A percentile compares a stretch with the other conserved stretches of the same genome.
These are phyloP conservation scores for Pongo abelii DNA, from an alignment of 2,113 vertebrate species.

Conservation along the genomic window DNA sequence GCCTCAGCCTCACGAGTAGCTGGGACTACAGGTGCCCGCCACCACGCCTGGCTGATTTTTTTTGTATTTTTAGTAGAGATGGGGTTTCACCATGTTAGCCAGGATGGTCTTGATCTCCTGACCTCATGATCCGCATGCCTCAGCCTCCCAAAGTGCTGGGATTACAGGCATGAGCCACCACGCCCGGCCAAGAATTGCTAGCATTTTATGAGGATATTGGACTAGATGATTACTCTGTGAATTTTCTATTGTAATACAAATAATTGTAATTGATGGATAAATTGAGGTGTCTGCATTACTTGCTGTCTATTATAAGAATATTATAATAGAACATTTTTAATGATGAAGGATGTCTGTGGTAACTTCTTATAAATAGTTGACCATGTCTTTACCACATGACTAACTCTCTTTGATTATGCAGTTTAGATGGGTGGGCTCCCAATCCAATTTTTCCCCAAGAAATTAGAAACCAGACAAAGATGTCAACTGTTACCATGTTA, in stretches of 20 bases:
- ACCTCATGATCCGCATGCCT: no score
- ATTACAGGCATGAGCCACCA: no score
- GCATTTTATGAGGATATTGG: neutral
- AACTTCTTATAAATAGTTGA: neutral
- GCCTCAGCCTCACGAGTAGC: no score
- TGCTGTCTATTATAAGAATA: neutral
- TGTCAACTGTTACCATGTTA: neutral
- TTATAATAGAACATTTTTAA: neutral
- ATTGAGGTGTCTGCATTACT: neutral
- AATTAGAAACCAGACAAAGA: neutral
- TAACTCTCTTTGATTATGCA: neutral
- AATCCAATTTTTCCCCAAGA: neutral
- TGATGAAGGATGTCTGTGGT: neutral
- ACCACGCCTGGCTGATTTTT: no score
- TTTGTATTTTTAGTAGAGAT: no score
- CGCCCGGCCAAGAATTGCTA: neutral
- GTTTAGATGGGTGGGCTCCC: neutral
- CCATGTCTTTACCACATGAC: neutral
- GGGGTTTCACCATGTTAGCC: no score
- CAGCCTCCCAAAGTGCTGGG: no score
- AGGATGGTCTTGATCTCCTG: no score
- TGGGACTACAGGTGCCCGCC: no score
- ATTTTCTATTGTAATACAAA: neutral
- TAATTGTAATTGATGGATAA: neutral
- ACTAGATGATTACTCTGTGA: neutral